Conservation (phyloP, 2,888 invertebrate species). For the Tupiocoris notatus region DNA sequence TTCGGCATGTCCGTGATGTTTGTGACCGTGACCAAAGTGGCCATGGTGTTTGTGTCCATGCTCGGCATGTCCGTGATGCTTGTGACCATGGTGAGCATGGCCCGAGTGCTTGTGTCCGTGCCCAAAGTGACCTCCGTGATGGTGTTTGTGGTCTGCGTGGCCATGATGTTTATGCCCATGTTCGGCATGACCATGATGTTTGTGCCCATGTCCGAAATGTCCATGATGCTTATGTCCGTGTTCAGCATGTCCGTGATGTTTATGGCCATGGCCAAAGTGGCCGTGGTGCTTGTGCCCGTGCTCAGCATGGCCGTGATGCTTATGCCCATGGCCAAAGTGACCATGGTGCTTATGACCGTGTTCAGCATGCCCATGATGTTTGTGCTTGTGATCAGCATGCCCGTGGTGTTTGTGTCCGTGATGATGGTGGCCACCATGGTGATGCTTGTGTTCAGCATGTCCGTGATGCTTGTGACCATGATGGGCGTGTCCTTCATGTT, state of each 20-base stretch:
- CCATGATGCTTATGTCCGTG: conserved; percentile 50
- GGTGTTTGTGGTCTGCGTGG: conserved; percentile 49
- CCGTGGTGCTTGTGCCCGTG: conserved; percentile 49
- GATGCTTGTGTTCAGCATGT: conserved; percentile 48
- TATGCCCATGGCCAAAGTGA: conserved; percentile 50
- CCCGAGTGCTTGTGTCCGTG: conserved; percentile 51
- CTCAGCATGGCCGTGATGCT: conserved; percentile 48
- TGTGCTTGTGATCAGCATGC: conserved; percentile 50
- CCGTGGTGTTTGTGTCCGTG: conserved; percentile 51
- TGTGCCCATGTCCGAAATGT: conserved; percentile 48
- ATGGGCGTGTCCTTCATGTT: conserved; percentile 48
- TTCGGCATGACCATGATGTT: conserved; percentile 49
- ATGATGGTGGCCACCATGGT: conserved; percentile 49
- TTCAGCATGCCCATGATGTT: conserved; percentile 49
- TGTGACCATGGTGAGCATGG: conserved; percentile 50
- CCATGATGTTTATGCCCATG: conserved; percentile 50
- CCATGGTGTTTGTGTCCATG: conserved; percentile 50
- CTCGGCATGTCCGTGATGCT: conserved; percentile 49
- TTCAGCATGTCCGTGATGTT: conserved; percentile 48
- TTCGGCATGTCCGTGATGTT: conserved; percentile 68
- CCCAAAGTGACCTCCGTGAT: conserved; percentile 50
- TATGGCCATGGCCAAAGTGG: conserved; percentile 49
- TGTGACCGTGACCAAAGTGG: conserved; percentile 52
- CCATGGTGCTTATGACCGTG: conserved; percentile 51
- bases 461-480: conserved; percentile 50